Percentiles rank a stretch among this genome's conserved stretches.
Conservation (phyloP, 2,797 vertebrate genomes). For the Salarias fasciatus region DNA sequence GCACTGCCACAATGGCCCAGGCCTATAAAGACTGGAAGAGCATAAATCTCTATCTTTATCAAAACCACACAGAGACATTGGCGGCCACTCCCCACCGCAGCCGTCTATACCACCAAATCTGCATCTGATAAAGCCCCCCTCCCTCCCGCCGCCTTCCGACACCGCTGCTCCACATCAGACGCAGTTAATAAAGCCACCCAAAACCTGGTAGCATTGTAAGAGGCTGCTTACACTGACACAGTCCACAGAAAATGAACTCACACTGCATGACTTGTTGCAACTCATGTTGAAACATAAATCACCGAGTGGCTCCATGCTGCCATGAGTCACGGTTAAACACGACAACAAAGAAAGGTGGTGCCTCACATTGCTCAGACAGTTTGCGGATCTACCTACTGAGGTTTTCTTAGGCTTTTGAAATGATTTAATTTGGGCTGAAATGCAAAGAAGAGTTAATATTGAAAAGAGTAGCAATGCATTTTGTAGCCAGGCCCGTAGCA, state of each 20-base stretch:
- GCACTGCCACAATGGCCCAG: constrained; percentile 81
- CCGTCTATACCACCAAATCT: constrained; percentile 79
- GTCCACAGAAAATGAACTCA: constrained; percentile 39
- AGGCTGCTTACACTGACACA: constrained; percentile 30
- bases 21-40: constrained; percentile 85
- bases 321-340: constrained; percentile 20
- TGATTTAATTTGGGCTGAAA: not conserved
- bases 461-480: constrained; percentile 26
- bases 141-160: constrained; percentile 1
- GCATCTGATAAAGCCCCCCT: constrained; percentile 77
- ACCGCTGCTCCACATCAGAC: constrained; percentile 51
- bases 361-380: not conserved
- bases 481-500: constrained; percentile 21
- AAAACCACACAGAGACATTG: constrained; percentile 84
- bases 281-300: constrained; percentile 52
- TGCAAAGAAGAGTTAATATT: not conserved
- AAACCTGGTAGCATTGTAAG: constrained; percentile 20
- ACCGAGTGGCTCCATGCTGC: not conserved
- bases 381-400: not conserved
- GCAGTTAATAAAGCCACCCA: constrained; percentile 55
- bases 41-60: constrained; percentile 90
- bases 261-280: constrained; percentile 41
- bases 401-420: not conserved
- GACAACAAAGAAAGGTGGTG: constrained; percentile 29
- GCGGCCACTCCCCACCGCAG: constrained; percentile 82